These are phyloP conservation scores for Tachuris rubrigastra DNA, from an alignment of 2,113 vertebrate genomes.

Conservation along the genomic window DNA sequence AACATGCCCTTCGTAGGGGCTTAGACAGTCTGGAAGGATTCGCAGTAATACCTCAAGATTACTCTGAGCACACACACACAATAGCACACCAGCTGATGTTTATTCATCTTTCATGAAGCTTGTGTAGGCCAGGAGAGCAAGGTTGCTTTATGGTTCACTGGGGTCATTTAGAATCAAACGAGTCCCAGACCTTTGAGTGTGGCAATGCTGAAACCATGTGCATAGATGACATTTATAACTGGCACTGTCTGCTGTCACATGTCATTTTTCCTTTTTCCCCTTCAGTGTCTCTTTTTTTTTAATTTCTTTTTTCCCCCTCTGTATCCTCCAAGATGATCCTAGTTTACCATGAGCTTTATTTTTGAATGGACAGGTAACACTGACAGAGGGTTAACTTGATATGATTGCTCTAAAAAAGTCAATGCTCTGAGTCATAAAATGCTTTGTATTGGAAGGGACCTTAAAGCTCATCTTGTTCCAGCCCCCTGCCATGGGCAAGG, in stretches of 20 bases:
- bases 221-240: not conserved
- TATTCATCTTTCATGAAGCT: constrained; percentile 33
- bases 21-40: constrained; percentile 32
- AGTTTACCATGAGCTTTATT: not conserved
- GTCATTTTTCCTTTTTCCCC: not conserved
- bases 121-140: not conserved
- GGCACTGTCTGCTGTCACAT: not conserved
- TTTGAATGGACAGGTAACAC: not conserved
- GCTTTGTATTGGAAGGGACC: not conserved
- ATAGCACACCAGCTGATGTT: not conserved
- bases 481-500: not conserved
- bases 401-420: not conserved
- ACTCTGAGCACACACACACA: not conserved
- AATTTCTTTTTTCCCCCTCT: fast-evolving
- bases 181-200: not conserved
- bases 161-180: not conserved
- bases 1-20: not conserved
- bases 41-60: not conserved
- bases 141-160: not conserved
- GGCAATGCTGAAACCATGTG: not conserved
- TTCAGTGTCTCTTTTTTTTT: not conserved
- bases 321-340: not conserved
- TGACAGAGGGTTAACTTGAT: not conserved
- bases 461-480: not conserved
- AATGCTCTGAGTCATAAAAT: not conserved